These are phyloP conservation scores for Adelosebastes latens DNA, from an alignment of 2,797 vertebrate genomes.

Conservation along the genomic window DNA sequence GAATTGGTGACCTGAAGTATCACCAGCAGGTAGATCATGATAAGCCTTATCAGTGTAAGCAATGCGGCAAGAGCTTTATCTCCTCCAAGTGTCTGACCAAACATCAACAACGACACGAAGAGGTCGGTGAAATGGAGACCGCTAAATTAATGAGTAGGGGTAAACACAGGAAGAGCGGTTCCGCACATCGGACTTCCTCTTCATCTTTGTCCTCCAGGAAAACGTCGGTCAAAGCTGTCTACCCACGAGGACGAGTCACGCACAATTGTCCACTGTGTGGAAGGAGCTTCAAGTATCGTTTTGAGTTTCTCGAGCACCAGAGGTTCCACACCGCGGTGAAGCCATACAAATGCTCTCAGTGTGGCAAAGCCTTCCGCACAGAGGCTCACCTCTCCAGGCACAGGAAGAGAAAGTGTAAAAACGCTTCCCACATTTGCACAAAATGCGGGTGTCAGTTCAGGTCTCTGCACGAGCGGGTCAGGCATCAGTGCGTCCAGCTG, in stretches of 20 bases:
- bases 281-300: conserved; percentile 80
- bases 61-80: conserved; percentile 80
- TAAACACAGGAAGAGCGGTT: conserved; percentile 63
- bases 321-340: conserved; percentile 79
- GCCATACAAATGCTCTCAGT: conserved; percentile 81
- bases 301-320: conserved; percentile 80
- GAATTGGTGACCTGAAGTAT: conserved; percentile 80
- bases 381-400: conserved; percentile 79
- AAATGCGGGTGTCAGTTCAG: conserved; percentile 79
- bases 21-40: conserved; percentile 81
- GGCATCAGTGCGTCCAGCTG: conserved; percentile 79
- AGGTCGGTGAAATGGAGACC: conserved; percentile 49
- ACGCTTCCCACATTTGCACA: conserved; percentile 77
- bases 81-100: conserved; percentile 77
- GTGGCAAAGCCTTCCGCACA: conserved; percentile 78
- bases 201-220: conserved; percentile 64
- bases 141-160: conserved; percentile 57
- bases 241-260: conserved; percentile 71
- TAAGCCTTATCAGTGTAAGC: conserved; percentile 78
- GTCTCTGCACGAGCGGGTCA: conserved; percentile 71
- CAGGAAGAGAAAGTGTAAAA: conserved; percentile 80
- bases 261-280: conserved; percentile 80
- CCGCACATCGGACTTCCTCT: conserved; percentile 43
- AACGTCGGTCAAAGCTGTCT: conserved; percentile 50
- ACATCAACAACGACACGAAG: conserved; percentile 76